Percentiles rank a stretch among this genome's conserved stretches.
phyloP scores from a whole-genome alignment of 1,140 invertebrate species.

The Sycobia sp. region DNA sequence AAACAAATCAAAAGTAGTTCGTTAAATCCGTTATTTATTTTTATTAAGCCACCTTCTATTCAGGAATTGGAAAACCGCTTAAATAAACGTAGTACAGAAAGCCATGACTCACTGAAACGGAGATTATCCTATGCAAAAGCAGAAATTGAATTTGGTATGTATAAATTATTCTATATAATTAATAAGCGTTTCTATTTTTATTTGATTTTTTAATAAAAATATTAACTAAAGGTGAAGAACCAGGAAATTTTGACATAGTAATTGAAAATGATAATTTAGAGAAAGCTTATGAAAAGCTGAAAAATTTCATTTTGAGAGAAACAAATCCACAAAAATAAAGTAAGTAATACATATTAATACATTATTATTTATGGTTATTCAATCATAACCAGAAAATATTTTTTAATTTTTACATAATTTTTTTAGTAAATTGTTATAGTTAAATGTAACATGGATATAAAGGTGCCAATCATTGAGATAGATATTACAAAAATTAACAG shows the following conservation, averaged over 20 bases:
- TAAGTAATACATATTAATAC: too few species aligned
- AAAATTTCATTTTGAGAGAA: constrained; percentile 70
- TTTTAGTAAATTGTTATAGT: too few species aligned
- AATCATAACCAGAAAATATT: too few species aligned
- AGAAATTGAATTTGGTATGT: constrained; percentile 84
- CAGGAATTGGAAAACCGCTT: constrained; percentile 81
- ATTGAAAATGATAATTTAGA: constrained; percentile 92
- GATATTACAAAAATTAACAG: too few species aligned
- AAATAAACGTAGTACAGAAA: constrained; percentile 82
- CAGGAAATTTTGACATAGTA: constrained; percentile 87
- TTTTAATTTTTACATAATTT: too few species aligned
- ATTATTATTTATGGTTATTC: too few species aligned
- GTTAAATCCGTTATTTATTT: constrained; percentile 84
- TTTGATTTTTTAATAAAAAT: constrained; percentile 24
- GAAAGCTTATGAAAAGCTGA: constrained; percentile 82
- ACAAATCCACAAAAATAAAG: constrained; percentile 51
- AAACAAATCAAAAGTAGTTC: constrained; percentile 86
- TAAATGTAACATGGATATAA: too few species aligned
- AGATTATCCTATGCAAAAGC: constrained; percentile 74
- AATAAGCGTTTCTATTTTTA: not conserved
- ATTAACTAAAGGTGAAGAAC: constrained; percentile 65
- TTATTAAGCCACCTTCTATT: constrained; percentile 91
- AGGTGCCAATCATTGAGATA: too few species aligned
- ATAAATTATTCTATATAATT: not conserved
- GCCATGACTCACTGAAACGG: constrained; percentile 79